phyloP scores from a whole-genome alignment of 1,140 invertebrate genomes.

The Panagrolaimus sp. region DNA sequence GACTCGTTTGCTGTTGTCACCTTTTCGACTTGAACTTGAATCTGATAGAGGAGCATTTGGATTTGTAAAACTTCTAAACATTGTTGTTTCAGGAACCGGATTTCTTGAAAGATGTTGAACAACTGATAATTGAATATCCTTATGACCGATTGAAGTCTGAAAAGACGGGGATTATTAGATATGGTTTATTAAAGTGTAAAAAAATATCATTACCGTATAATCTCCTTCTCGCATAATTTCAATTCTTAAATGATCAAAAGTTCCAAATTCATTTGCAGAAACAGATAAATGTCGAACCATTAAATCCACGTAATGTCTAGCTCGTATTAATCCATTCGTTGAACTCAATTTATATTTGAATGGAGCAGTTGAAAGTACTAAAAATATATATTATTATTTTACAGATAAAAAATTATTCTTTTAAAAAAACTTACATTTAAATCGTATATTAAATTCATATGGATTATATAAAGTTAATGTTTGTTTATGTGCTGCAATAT shows the following conservation, averaged over 20 bases:
- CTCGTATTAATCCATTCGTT: not conserved
- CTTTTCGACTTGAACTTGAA: not conserved
- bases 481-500: not conserved
- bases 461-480: not conserved
- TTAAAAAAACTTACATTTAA: not conserved
- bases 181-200: too few species aligned
- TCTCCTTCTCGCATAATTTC: not conserved
- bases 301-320: not conserved
- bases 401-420: not conserved
- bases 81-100: not conserved
- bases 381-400: not conserved
- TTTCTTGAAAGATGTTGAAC: not conserved
- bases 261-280: not conserved
- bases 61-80: slow-evolving; percentile 1
- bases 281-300: not conserved
- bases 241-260: not conserved
- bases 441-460: slow-evolving; percentile 1
- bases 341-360: not conserved
- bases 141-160: not conserved
- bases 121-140: not conserved
- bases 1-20: not conserved
- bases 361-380: not conserved
- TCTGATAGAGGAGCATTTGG: not conserved
- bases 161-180: too few species aligned
- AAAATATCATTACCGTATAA: too few species aligned